phyloP scores from a whole-genome alignment of 1,140 invertebrate genomes.

The Diorhabda carinulata region DNA sequence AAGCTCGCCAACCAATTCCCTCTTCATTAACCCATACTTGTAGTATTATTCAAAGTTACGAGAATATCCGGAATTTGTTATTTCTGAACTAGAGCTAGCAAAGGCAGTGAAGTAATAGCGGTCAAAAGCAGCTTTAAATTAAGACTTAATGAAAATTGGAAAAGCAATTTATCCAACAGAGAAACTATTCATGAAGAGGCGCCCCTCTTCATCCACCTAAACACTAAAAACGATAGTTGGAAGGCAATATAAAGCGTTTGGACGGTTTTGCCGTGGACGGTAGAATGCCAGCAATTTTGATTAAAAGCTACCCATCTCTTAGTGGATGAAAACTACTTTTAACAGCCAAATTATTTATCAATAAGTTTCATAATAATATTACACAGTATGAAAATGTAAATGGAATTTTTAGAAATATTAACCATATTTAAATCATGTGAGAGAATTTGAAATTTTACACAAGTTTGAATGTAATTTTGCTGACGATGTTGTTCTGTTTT shows the following conservation, averaged over 20 bases:
- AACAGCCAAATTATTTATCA: too few species aligned
- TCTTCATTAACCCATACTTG: background rate
- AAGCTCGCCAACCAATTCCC: slow-evolving; percentile 1
- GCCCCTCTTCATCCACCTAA: slow-evolving; percentile 9
- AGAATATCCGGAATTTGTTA: slow-evolving; percentile 6
- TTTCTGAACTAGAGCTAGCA: background rate
- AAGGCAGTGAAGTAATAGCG: slow-evolving; percentile 12
- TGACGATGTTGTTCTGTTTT: too few species aligned
- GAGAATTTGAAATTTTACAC: too few species aligned
- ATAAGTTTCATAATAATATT: too few species aligned
- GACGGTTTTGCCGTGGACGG: slow-evolving; percentile 9
- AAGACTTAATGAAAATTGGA: slow-evolving; percentile 24
- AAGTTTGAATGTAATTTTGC: too few species aligned
- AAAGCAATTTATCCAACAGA: slow-evolving; percentile 23
- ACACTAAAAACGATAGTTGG: slow-evolving; percentile 21
- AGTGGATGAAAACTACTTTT: background rate
- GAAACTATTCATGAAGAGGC: slow-evolving; percentile 24
- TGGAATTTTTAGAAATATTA: too few species aligned
- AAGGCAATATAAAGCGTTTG: slow-evolving; percentile 20
- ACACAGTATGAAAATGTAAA: too few species aligned
- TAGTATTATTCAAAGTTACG: background rate
- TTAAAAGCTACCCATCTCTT: slow-evolving; percentile 7
- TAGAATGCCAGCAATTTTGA: slow-evolving; percentile 20
- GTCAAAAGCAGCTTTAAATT: slow-evolving; percentile 20
- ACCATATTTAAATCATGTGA: too few species aligned